Percentiles rank a stretch among this genome's conserved stretches.
Conservation (phyloP, 1,140 invertebrate genomes). For the Saxidomus purpurata region DNA sequence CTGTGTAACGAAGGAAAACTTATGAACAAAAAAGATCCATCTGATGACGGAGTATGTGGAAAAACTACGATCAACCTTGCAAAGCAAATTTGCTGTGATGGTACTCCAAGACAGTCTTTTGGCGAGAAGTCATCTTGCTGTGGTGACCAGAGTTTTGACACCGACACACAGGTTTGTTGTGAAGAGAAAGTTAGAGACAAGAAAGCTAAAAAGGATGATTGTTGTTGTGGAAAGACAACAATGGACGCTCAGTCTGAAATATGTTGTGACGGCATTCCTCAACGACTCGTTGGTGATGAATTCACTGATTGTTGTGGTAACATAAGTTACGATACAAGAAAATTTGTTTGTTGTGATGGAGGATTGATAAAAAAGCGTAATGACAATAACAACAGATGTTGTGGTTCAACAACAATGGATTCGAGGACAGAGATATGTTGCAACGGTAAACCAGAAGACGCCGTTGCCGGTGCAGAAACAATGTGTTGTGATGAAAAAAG, state of each 20-base stretch:
- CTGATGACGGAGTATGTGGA: constrained; percentile 58
- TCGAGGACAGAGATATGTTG: constrained; percentile 50
- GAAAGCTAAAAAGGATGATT: constrained; percentile 60
- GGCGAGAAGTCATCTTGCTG: constrained; percentile 57
- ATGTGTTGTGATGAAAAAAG: constrained; percentile 59
- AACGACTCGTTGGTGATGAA: constrained; percentile 28
- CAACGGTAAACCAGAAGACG: constrained; percentile 31
- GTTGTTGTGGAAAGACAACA: constrained; percentile 62
- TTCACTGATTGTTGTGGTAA: constrained; percentile 55
- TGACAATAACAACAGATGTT: constrained; percentile 33
- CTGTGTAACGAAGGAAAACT: constrained; percentile 51
- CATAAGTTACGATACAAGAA: constrained; percentile 49
- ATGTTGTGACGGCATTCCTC: constrained; percentile 50
- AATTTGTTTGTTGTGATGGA: constrained; percentile 46
- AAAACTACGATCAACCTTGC: constrained; percentile 47
- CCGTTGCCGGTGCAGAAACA: constrained; percentile 47
- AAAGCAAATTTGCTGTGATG: constrained; percentile 60
- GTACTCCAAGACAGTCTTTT: constrained; percentile 15
- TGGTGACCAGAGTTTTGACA: constrained; percentile 50
- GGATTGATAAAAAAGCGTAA: constrained; percentile 37
- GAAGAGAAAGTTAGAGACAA: constrained; percentile 55
- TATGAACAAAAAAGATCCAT: constrained; percentile 31
- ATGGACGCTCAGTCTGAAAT: constrained; percentile 58
- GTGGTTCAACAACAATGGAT: constrained; percentile 64
- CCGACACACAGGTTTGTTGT: constrained; percentile 52